Percentiles rank a stretch among this genome's conserved stretches.
These are phyloP conservation scores for Chionoecetes opilio DNA, from an alignment of 1,140 invertebrate genomes.

Conservation along the genomic window DNA sequence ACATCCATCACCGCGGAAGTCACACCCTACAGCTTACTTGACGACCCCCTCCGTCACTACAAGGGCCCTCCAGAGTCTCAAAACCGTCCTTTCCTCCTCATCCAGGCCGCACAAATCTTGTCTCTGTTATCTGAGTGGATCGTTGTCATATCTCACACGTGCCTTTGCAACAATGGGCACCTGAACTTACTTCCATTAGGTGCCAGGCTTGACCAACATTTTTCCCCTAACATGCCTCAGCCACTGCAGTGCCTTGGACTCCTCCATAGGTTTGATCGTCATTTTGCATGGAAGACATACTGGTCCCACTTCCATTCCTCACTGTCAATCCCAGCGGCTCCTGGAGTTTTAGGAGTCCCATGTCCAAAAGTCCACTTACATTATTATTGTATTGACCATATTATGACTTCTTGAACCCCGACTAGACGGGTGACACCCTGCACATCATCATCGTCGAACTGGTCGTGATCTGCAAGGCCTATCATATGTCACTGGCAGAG, in stretches of 20 bases:
- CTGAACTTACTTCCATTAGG: conserved; percentile 84
- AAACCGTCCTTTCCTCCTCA: conserved; percentile 83
- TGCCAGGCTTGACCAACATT: conserved; percentile 69
- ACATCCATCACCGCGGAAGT: conserved; percentile 86
- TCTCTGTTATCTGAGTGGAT: conserved; percentile 79
- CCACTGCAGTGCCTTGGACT: conserved; percentile 66
- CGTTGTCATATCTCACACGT: conserved; percentile 72
- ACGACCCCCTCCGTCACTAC: conserved; percentile 61
- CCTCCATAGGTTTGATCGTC: conserved; percentile 59
- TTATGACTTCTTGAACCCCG: neutral
- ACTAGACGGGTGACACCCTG: neutral
- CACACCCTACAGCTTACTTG: conserved; percentile 5
- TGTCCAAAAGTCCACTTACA: conserved; percentile 81
- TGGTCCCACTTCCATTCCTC: conserved; percentile 51
- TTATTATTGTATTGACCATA: neutral
- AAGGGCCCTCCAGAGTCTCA: conserved; percentile 82
- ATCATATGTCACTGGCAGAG: neutral
- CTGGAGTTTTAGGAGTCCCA: conserved; percentile 82
- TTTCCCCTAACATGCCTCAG: conserved; percentile 81
- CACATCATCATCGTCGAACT: neutral
- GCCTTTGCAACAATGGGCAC: conserved; percentile 81
- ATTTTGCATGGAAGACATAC: conserved; percentile 75
- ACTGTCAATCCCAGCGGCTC: conserved; percentile 38
- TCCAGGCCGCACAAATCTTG: conserved; percentile 83
- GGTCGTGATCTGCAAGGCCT: conserved; percentile 46